Percentiles rank a stretch among this genome's conserved stretches.
These are phyloP conservation scores for Phrynosoma platyrhinos DNA, from an alignment of 2,113 vertebrate species.

Conservation along the genomic window DNA sequence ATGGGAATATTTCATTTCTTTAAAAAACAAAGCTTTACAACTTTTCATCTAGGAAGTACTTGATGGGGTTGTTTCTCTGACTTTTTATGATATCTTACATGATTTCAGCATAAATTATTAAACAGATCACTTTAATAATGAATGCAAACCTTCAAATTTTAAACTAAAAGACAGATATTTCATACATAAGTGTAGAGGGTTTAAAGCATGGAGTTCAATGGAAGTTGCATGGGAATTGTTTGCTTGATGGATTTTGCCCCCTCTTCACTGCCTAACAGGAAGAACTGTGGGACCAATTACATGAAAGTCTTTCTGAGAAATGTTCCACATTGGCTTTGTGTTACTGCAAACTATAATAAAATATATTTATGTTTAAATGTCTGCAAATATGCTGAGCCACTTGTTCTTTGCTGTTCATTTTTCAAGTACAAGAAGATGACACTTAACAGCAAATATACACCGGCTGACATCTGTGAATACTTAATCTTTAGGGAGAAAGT, in stretches of 20 bases:
- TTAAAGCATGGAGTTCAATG: background rate
- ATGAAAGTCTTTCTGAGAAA: background rate
- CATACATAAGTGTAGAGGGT: background rate
- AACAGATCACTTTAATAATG: conserved; percentile 30
- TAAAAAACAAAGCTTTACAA: conserved; percentile 7
- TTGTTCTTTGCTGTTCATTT: background rate
- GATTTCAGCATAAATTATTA: conserved; percentile 67
- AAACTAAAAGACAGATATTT: conserved; percentile 5
- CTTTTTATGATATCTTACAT: conserved; percentile 41
- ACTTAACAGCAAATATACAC: background rate
- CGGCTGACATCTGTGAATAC: background rate
- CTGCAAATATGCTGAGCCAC: conserved; percentile 15
- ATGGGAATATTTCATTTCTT: conserved; percentile 6
- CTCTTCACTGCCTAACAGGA: background rate
- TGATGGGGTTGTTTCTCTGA: conserved; percentile 33
- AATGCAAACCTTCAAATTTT: conserved; percentile 9
- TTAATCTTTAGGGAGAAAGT: background rate
- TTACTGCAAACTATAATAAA: conserved; percentile 1
- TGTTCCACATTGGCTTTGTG: background rate
- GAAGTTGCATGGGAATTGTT: background rate
- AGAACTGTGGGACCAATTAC: conserved; percentile 5
- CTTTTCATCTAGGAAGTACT: conserved; percentile 39
- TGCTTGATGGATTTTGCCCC: background rate
- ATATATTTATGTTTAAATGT: conserved; percentile 17
- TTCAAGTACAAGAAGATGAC: background rate